Evolutionary conservation across 2,113 vertebrate genomes (phyloP), one percentile per base, ranked within the genome.

Genomic region (Cololabis saira): DNA sequence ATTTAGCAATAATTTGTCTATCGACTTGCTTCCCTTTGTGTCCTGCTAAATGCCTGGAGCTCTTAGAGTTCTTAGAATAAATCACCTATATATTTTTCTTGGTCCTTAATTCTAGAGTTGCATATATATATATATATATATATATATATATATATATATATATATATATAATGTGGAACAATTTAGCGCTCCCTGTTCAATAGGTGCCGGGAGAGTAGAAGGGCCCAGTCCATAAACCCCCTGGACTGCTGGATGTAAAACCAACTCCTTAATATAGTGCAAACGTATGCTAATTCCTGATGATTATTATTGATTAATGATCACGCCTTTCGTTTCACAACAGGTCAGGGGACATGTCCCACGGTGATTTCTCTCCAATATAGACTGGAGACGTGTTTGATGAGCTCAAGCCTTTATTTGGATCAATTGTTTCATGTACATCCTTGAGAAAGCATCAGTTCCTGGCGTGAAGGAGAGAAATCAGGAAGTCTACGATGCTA

Each of bases 291-390:
- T 84, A 82, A 90, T 89, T 76, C 72, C 64, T 51, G 47, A 50
- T 90, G 76, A 86, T 89, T 82, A 76, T 83, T 83, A 91, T 86
- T 81, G 85, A 87, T 81, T 89, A 78, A 84, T 82, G 65, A 75
- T 86, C 60, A 56, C 49, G 18, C 53, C 57, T 42, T 80, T 77
- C 43, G 44, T 80, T 84, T 71, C 12, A 24, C 56, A 24, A 48
- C 55, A 24, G 24, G 61, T 64, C 72, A 0, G 18, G 72, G 60
- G 73, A 58, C 70, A 78, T 84, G 79, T 61, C 80, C 76, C 63
- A 55, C 27, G 77, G 68, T 75, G 19, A 56, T 74, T 76, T 77
- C 15, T 66, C 65, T 61, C 65, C 72, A 61, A 48, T 47, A 69
- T n/a, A 21, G 59, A 22, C 64, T 48, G 17, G 15, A 44, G 52